Conservation (phyloP, 2,113 vertebrate species). For the Hydrochoerus hydrochaeris region DNA sequence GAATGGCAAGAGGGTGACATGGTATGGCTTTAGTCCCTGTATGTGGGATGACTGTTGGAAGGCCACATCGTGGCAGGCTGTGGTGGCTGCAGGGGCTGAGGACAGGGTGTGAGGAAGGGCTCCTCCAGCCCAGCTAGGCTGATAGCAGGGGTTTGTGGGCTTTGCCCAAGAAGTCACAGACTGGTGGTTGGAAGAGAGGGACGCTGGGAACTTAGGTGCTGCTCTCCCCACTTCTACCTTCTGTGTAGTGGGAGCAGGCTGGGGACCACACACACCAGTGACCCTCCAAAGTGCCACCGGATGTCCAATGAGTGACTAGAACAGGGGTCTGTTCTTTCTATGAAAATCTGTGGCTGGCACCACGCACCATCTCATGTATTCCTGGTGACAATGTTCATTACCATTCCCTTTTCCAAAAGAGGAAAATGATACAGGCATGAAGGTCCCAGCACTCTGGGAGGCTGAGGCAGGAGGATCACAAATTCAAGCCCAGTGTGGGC, state of each 20-base stretch:
- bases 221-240: neutral
- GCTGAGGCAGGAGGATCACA: neutral
- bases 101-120: neutral
- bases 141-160: neutral
- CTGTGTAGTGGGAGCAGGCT: neutral
- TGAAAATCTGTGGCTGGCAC: neutral
- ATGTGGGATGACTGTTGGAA: neutral
- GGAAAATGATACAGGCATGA: neutral
- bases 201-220: neutral
- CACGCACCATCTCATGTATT: neutral
- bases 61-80: neutral
- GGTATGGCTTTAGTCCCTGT: neutral
- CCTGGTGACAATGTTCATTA: neutral
- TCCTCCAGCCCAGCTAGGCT: neutral
- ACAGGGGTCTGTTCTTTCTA: rapidly evolving
- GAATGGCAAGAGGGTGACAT: neutral
- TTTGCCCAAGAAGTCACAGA: neutral
- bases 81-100: neutral
- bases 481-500: neutral
- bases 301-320: rapidly evolving
- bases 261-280: neutral
- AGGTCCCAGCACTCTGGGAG: neutral
- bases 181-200: neutral
- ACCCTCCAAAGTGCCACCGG: neutral
- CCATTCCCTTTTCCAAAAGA: neutral